These are phyloP conservation scores for Cantharis flavilabris DNA, from an alignment of 2,888 invertebrate genomes.

Conservation along the genomic window DNA sequence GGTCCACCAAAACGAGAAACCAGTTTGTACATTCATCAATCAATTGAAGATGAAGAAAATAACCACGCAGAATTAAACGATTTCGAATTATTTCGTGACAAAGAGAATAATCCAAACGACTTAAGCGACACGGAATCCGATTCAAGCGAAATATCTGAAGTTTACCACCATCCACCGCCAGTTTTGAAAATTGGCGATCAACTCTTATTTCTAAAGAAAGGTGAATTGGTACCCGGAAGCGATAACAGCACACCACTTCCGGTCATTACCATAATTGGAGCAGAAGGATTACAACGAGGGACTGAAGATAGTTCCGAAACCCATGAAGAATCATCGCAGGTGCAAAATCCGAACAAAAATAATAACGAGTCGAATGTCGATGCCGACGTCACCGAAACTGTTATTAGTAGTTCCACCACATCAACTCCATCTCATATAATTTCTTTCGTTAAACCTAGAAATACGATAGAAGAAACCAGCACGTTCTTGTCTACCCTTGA, in stretches of 20 bases:
- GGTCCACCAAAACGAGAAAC: conserved; percentile 45
- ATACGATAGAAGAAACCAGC: conserved; percentile 1
- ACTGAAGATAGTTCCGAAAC: conserved; percentile 43
- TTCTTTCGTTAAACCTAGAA: conserved; percentile 17
- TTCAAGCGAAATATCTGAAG: conserved; percentile 50
- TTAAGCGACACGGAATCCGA: conserved; percentile 47
- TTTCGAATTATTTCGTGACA: background rate
- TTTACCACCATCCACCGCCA: conserved; percentile 51
- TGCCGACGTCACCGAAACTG: conserved; percentile 21
- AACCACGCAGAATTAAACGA: background rate
- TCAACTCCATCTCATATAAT: conserved; percentile 1
- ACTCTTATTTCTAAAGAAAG: conserved; percentile 51
- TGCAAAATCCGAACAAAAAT: conserved; percentile 26
- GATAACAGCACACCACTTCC: conserved; percentile 50
- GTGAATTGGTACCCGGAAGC: conserved; percentile 48
- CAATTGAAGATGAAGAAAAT: background rate
- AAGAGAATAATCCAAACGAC: conserved; percentile 7
- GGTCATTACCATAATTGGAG: conserved; percentile 55
- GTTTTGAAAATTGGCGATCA: conserved; percentile 53
- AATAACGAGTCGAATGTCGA: conserved; percentile 38
- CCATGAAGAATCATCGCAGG: conserved; percentile 30
- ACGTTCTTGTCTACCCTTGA: background rate
- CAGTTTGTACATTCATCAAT: conserved; percentile 11
- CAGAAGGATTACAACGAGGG: conserved; percentile 55
- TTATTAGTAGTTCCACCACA: background rate